Conservation (phyloP, 2,888 invertebrate genomes). For the Iselma pallidipennis region DNA sequence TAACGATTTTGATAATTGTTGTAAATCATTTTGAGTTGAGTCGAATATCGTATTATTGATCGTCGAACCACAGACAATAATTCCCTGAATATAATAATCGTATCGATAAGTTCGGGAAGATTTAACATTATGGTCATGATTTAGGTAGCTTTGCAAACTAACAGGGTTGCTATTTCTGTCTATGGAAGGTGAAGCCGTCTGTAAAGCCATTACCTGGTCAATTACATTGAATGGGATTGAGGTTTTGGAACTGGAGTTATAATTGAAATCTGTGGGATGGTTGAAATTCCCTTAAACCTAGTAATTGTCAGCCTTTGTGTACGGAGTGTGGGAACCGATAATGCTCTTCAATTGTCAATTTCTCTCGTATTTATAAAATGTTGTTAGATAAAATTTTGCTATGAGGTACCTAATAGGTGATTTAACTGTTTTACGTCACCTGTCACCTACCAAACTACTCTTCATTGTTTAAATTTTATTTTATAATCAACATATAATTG, state of each 20-base stretch:
- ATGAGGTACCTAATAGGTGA: not conserved
- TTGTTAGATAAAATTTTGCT: not conserved
- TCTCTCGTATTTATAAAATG: not conserved
- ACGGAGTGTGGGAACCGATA: conserved; percentile 31
- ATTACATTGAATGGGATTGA: conserved; percentile 56
- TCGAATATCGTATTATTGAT: not conserved
- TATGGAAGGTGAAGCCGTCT: conserved; percentile 54
- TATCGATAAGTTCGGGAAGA: conserved; percentile 31
- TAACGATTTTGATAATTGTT: not conserved
- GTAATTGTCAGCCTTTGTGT: conserved; percentile 53
- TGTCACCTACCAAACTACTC: no score
- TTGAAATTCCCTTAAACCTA: conserved; percentile 56
- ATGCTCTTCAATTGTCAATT: conserved; percentile 33
- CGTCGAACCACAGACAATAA: not conserved
- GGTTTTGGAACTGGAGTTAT: conserved; percentile 55
- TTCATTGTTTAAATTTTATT: no score
- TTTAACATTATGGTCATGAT: conserved; percentile 48
- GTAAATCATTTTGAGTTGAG: not conserved
- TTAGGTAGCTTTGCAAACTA: conserved; percentile 49
- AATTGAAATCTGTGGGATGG: conserved; percentile 57
- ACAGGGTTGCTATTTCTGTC: conserved; percentile 48
- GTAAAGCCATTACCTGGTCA: conserved; percentile 57
- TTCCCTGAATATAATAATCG: conserved; percentile 18
- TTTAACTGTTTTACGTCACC: not conserved
- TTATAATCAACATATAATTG: not conserved